phyloP scores from a whole-genome alignment of 2,797 vertebrate genomes.

The Squalus acanthias region DNA sequence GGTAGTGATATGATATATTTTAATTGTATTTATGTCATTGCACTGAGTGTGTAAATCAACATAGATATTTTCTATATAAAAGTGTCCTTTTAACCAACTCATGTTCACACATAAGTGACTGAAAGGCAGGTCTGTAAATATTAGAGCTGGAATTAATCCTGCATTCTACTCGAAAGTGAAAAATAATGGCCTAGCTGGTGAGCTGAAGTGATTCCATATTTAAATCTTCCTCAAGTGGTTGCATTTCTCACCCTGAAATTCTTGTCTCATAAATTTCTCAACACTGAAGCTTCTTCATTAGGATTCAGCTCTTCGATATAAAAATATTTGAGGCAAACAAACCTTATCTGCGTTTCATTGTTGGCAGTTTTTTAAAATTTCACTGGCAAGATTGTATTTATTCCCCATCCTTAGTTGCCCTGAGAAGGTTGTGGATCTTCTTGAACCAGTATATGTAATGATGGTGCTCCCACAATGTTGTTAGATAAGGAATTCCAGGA shows the following conservation, averaged over 20 bases:
- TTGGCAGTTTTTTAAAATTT: background rate
- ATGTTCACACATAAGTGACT: background rate
- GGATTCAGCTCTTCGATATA: background rate
- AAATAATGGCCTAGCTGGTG: background rate
- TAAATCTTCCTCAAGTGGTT: background rate
- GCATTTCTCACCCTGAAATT: background rate
- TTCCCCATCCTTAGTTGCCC: background rate
- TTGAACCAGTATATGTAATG: background rate
- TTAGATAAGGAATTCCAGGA: background rate
- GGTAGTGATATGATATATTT: no score
- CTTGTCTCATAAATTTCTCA: background rate
- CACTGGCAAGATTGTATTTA: background rate
- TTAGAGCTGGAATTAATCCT: background rate
- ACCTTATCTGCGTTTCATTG: background rate
- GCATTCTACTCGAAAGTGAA: background rate
- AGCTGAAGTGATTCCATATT: background rate
- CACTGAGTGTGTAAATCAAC: no score
- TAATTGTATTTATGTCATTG: no score
- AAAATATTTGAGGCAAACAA: background rate
- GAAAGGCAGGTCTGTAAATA: background rate
- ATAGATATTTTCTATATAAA: no score
- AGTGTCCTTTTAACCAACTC: no score
- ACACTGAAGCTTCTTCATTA: background rate
- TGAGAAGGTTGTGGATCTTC: background rate
- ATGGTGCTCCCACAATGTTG: background rate